phyloP scores from a whole-genome alignment of 2,113 vertebrate species.

The Tursiops truncatus region DNA sequence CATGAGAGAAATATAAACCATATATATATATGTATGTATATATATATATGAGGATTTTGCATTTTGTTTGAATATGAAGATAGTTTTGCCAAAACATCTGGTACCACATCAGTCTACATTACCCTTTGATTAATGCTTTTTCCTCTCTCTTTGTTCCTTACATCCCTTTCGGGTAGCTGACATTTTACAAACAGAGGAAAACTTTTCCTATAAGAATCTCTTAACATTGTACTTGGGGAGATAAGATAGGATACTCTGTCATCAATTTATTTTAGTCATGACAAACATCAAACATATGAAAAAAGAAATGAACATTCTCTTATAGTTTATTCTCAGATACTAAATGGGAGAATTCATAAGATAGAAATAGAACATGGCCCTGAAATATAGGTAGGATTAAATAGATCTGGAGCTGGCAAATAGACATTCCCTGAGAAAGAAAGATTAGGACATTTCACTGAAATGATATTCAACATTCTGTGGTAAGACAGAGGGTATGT shows the following conservation, averaged over 20 bases:
- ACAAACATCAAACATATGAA: background rate
- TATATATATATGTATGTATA: no score
- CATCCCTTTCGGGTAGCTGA: background rate
- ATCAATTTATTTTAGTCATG: background rate
- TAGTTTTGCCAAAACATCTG: background rate
- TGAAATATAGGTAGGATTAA: background rate
- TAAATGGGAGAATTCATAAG: background rate
- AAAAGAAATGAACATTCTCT: background rate
- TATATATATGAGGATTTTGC: background rate
- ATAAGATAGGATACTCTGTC: background rate
- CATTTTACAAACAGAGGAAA: background rate
- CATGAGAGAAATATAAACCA: no score
- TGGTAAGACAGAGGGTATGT: background rate
- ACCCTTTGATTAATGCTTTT: background rate
- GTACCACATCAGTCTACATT: background rate
- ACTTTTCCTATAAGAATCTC: background rate
- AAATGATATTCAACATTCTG: slow-evolving; percentile 2
- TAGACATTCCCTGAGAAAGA: background rate
- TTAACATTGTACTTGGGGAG: background rate
- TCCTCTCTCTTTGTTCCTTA: background rate
- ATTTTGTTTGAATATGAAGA: background rate
- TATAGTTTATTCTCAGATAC: background rate
- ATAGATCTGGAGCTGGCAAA: background rate
- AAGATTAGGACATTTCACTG: background rate
- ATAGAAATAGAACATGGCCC: background rate